Evolutionary conservation across 2,113 vertebrate species (phyloP).

Genomic region (Myotis lucifugus): DNA sequence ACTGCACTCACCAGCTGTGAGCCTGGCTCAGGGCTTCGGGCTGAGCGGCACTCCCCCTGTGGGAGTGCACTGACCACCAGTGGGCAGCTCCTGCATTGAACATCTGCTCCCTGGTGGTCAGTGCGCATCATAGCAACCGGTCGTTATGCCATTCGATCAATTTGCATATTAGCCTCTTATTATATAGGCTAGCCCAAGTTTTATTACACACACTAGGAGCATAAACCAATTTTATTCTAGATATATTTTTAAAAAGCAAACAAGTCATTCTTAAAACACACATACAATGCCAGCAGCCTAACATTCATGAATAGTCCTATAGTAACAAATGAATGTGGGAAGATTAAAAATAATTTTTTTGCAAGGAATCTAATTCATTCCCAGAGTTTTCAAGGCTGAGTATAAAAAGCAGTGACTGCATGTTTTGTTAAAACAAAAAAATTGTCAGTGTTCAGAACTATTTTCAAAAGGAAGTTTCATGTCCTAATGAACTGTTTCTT

Average conservation of each 20-base stretch:
- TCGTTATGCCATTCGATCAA: too few relatives aligned
- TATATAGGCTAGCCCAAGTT: background rate
- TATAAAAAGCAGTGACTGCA: conserved; percentile 46
- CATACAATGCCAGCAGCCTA: background rate
- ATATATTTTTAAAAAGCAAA: conserved; percentile 15
- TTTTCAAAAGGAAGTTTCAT: conserved; percentile 62
- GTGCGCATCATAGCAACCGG: too few relatives aligned
- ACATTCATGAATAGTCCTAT: background rate
- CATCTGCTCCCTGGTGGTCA: too few relatives aligned
- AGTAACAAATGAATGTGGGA: background rate
- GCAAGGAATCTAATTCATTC: conserved; percentile 62
- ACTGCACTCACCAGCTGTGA: too few relatives aligned
- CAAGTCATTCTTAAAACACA: background rate
- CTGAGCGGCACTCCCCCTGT: too few relatives aligned
- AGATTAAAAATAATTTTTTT: background rate
- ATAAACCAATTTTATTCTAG: background rate
- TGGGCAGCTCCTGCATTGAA: too few relatives aligned
- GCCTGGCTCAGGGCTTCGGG: too few relatives aligned
- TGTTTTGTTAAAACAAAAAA: conserved; percentile 62
- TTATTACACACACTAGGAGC: background rate
- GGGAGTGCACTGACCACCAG: too few relatives aligned
- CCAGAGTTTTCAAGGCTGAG: conserved; percentile 42
- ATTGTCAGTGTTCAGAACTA: conserved; percentile 24
- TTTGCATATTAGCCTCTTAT: too few relatives aligned
- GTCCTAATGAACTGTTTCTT: conserved; percentile 6